These are phyloP conservation scores for Drosophila atroscutellata DNA, from an alignment of 2,888 invertebrate genomes.

Conservation along the genomic window DNA sequence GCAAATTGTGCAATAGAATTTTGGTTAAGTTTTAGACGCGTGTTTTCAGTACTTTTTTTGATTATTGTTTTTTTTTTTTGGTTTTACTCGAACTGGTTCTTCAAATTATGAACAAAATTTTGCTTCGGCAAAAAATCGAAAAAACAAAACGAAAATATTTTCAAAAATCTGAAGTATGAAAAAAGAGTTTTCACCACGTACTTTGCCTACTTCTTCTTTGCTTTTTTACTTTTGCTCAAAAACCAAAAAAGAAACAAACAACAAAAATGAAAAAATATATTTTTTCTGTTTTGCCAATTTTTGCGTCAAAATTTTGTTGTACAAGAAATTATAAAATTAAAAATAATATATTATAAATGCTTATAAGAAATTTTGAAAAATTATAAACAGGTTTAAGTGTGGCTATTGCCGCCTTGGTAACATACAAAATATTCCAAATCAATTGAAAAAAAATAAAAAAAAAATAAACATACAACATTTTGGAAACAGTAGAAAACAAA, in stretches of 20 bases:
- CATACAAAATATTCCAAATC: conserved; percentile 35
- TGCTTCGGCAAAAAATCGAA: conserved; percentile 47
- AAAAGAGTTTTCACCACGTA: conserved; percentile 26
- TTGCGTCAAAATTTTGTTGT: conserved; percentile 51
- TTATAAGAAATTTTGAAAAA: conserved; percentile 64
- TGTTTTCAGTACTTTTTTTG: conserved; percentile 6
- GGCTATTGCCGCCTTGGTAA: too few relatives aligned
- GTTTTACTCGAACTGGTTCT: conserved; percentile 28
- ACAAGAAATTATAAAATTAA: conserved; percentile 27
- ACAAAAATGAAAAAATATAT: conserved; percentile 46
- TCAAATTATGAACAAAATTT: conserved; percentile 54
- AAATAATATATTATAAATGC: conserved; percentile 44
- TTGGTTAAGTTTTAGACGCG: conserved; percentile 30
- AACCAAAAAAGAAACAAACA: conserved; percentile 60
- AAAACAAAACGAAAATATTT: conserved; percentile 52
- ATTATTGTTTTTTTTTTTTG: conserved; percentile 17
- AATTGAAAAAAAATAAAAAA: conserved; percentile 28
- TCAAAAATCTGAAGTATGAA: conserved; percentile 23
- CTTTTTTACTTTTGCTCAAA: conserved; percentile 49
- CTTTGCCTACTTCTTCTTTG: conserved; percentile 63
- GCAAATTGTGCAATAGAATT: conserved; percentile 35
- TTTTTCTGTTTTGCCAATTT: conserved; percentile 58
- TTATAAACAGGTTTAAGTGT: conserved; percentile 43
- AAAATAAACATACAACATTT: conserved; percentile 57
- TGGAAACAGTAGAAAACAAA: conserved; percentile 66